Evolutionary conservation across 2,797 vertebrate genomes (phyloP).

Genomic region (Scarus forsteni): DNA sequence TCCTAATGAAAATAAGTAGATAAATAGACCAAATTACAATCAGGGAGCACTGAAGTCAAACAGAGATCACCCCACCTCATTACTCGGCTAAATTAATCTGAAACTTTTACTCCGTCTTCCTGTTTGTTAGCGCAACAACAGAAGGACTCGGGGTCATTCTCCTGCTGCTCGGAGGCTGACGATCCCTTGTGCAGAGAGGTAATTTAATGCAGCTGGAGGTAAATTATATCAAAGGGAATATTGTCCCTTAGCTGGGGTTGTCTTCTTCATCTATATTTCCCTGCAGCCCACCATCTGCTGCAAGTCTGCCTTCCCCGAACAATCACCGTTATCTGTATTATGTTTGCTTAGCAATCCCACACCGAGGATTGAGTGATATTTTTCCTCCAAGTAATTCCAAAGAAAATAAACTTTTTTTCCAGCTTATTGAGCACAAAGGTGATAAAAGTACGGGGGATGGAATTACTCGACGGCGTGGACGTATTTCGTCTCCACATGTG

Average conservation of each 20-base stretch:
- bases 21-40: background rate
- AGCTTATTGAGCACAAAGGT: slow-evolving; percentile 48
- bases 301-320: slow-evolving; percentile 53
- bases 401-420: slow-evolving; percentile 35
- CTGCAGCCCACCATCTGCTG: slow-evolving; percentile 53
- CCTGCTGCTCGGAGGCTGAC: background rate
- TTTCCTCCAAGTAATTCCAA: slow-evolving; percentile 27
- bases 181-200: slow-evolving; percentile 18
- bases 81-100: slow-evolving; percentile 12
- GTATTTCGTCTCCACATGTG: background rate
- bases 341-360: slow-evolving; percentile 48
- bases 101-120: slow-evolving; percentile 16
- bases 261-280: slow-evolving; percentile 58
- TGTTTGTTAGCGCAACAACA: slow-evolving; percentile 12
- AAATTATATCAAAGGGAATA: slow-evolving; percentile 56
- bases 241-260: slow-evolving; percentile 40
- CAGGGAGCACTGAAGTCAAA: background rate
- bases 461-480: slow-evolving; percentile 5
- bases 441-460: slow-evolving; percentile 26
- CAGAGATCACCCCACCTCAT: slow-evolving; percentile 1
- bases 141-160: slow-evolving; percentile 10
- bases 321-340: slow-evolving; percentile 58
- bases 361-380: slow-evolving; percentile 27
- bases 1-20: slow-evolving; percentile 9
- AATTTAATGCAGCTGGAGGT: slow-evolving; percentile 53